Base-by-base conservation (phyloP, 2,113 vertebrate species). In the Neodon shergylaensis region DNA sequence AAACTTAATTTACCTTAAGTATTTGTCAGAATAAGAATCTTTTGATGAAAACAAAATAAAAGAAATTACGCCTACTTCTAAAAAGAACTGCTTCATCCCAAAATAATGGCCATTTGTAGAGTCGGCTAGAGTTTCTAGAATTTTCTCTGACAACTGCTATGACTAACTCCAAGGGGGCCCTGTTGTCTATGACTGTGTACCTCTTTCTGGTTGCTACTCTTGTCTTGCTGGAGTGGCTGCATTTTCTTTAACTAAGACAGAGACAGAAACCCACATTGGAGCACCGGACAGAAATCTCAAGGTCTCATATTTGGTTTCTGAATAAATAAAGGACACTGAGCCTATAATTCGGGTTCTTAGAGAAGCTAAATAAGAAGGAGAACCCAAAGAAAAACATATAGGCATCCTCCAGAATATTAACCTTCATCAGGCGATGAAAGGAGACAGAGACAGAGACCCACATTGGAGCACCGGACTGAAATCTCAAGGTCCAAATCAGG, bases 21-120 rank as follows among this genome's bases (percentile, higher is more conserved):
- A 11, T 85, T 84, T 90, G n/a, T 79, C 39, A 54, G 13, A 44
- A 44, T 76, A 74, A 83, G 19, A 76, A 76, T 85, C 10, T 91
- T 83, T 33, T 42, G 19, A 96, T 36, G 49, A 61, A 86, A 94
- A 91, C 49, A 4, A 78, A 96, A 68, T 54, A 81, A 28, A 39
- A 63, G 5, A 3, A 94, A 0, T 74, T 70, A 81, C 10, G 65
- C 74, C 7, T 0, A 44, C 22, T 47, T 13, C 4, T 36, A 28
- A 2, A 84, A 86, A 63, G 47, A 44, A 52, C 42, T 70, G 3
- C 16, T 94, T 13, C 16, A 28, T 19, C 28, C 92, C 6, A 74
- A 66, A 82, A 52, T 52, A 33, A 77, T 78, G 24, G 49, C 6
- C 44, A 52, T n/a, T 47, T 4, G 4, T 79, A 52, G 36, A 87